Percentiles rank a stretch among this genome's conserved stretches.
phyloP scores from a whole-genome alignment of 2,113 vertebrate genomes.

The Mus musculus region DNA sequence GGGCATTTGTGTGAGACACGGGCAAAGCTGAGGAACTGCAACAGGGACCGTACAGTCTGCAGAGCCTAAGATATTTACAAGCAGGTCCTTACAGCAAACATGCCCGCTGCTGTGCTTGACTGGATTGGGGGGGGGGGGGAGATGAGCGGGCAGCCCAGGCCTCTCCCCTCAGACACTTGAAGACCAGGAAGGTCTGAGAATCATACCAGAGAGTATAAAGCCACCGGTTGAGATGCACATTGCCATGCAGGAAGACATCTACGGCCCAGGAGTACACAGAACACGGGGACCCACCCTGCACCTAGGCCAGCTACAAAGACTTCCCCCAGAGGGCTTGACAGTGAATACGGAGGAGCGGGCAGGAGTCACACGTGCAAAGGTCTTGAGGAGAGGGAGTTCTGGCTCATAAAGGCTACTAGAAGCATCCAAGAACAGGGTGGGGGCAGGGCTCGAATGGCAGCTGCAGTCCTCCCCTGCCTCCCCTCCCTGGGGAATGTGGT shows the following conservation, averaged over 20 bases:
- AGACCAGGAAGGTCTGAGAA: not conserved
- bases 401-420: not conserved
- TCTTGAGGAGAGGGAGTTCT: not conserved
- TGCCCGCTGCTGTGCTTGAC: not conserved
- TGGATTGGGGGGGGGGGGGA: not conserved
- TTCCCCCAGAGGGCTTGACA: not conserved
- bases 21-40: not conserved
- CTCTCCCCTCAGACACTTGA: not conserved
- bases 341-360: not conserved
- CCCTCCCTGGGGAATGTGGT: not conserved
- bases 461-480: not conserved
- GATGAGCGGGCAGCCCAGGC: not conserved
- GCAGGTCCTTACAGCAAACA: not conserved
- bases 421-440: not conserved
- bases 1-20: not conserved
- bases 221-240: not conserved
- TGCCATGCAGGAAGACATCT: not conserved
- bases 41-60: not conserved
- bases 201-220: not conserved
- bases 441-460: not conserved
- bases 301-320: not conserved
- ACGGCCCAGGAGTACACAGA: not conserved
- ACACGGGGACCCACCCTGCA: not conserved
- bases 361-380: not conserved
- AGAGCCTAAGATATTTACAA: not conserved